Conservation (phyloP, 2,888 invertebrate genomes). For the Embidobia sp. region DNA sequence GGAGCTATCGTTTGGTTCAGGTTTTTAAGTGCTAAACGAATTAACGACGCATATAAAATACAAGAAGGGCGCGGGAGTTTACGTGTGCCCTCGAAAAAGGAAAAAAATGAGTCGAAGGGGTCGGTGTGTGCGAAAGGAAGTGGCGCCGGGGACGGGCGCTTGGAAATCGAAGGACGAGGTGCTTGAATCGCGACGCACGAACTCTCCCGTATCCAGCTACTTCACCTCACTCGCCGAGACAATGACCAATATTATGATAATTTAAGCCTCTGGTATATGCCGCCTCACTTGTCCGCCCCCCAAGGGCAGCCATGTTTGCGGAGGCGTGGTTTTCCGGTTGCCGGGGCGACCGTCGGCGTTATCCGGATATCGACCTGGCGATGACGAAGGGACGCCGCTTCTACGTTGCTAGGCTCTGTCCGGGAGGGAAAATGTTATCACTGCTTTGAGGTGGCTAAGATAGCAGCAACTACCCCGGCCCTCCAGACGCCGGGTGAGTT, state of each 20-base stretch:
- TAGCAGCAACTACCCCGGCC: constrained; percentile 73
- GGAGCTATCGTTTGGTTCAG: neutral
- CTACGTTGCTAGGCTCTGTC: constrained; percentile 79
- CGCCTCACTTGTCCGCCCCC: constrained; percentile 65
- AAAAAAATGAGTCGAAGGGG: constrained; percentile 21
- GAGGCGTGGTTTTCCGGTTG: constrained; percentile 79
- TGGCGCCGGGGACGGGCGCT: constrained; percentile 4
- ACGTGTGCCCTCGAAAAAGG: constrained; percentile 17
- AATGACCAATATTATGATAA: constrained; percentile 81
- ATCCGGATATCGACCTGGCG: constrained; percentile 78
- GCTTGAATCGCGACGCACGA: constrained; percentile 59
- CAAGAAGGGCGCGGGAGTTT: constrained; percentile 12
- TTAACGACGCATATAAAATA: constrained; percentile 42
- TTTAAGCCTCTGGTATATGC: constrained; percentile 73
- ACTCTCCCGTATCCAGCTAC: constrained; percentile 69
- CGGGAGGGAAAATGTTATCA: constrained; percentile 82
- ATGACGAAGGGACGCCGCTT: constrained; percentile 70
- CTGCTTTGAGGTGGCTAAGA: constrained; percentile 82
- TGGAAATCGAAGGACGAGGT: constrained; percentile 36
- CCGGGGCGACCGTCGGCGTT: constrained; percentile 75
- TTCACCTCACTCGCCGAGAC: constrained; percentile 74
- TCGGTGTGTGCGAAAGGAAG: constrained; percentile 15
- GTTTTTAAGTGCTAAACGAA: constrained; percentile 35
- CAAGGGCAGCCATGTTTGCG: constrained; percentile 78
- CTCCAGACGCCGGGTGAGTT: constrained; percentile 41